phyloP scores from a whole-genome alignment of 2,888 invertebrate genomes.

The Synanthedon formicaeformis region DNA sequence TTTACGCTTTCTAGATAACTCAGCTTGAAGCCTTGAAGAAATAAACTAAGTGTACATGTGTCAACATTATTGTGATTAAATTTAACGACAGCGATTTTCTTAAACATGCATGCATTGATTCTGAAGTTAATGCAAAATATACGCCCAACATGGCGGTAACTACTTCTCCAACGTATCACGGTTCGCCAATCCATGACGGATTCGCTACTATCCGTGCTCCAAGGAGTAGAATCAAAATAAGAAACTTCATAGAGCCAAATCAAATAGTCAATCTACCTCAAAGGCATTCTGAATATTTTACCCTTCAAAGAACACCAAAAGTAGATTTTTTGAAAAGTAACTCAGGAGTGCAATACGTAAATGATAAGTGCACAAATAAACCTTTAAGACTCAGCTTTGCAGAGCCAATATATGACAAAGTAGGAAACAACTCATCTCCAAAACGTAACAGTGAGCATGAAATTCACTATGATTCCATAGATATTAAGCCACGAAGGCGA shows the following conservation, averaged over 20 bases:
- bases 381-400: constrained; percentile 51
- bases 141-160: constrained; percentile 49
- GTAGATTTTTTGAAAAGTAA: constrained; percentile 53
- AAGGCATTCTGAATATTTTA: constrained; percentile 64
- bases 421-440: constrained; percentile 47
- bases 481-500: constrained; percentile 58
- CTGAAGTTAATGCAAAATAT: not conserved
- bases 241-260: constrained; percentile 58
- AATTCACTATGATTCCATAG: constrained; percentile 61
- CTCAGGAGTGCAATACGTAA: constrained; percentile 49
- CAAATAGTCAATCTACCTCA: constrained; percentile 55
- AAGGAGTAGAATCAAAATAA: constrained; percentile 61
- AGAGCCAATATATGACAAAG: constrained; percentile 63
- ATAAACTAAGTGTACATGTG: not conserved
- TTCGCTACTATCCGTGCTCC: constrained; percentile 86
- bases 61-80: not conserved
- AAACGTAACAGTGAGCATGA: constrained; percentile 44
- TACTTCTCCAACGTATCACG: constrained; percentile 54
- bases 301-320: constrained; percentile 54
- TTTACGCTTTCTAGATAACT: constrained; percentile 38
- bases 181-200: constrained; percentile 82
- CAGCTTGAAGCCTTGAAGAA: constrained; percentile 12
- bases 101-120: not conserved
- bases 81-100: not conserved
- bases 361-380: constrained; percentile 26